phyloP scores from a whole-genome alignment of 2,888 invertebrate genomes.

The Psylliodes chrysocephalus region DNA sequence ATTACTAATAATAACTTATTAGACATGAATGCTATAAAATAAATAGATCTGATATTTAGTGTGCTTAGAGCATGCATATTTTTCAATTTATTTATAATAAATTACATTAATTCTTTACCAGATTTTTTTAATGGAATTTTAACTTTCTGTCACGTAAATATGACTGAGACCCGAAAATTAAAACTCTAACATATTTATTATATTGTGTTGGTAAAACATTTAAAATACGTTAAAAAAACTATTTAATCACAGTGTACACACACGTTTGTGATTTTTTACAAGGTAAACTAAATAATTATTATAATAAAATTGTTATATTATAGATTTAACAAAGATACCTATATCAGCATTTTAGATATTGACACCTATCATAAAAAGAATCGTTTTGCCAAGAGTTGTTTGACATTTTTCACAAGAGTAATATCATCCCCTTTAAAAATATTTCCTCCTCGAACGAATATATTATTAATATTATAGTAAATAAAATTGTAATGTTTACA shows the following conservation, averaged over 20 bases:
- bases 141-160: too few species aligned
- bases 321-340: constrained; percentile 28
- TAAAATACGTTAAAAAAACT: background rate
- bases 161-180: too few species aligned
- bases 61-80: too few species aligned
- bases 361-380: constrained; percentile 11
- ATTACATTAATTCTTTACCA: too few species aligned
- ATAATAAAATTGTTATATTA: constrained; percentile 34
- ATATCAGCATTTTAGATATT: constrained; percentile 33
- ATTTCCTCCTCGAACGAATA: constrained; percentile 15
- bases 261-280: constrained; percentile 7
- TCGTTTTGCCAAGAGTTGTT: constrained; percentile 8
- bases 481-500: constrained; percentile 9
- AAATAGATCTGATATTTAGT: too few species aligned
- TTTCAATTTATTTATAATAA: too few species aligned
- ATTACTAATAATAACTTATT: too few species aligned
- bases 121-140: too few species aligned
- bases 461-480: background rate
- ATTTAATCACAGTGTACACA: constrained; percentile 10
- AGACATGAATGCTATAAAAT: too few species aligned
- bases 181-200: too few species aligned
- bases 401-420: constrained; percentile 7
- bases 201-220: background rate
- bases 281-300: background rate
- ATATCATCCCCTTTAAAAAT: constrained; percentile 14